These are phyloP conservation scores for Hypsopygia costalis DNA, from an alignment of 2,888 invertebrate species.

Conservation along the genomic window DNA sequence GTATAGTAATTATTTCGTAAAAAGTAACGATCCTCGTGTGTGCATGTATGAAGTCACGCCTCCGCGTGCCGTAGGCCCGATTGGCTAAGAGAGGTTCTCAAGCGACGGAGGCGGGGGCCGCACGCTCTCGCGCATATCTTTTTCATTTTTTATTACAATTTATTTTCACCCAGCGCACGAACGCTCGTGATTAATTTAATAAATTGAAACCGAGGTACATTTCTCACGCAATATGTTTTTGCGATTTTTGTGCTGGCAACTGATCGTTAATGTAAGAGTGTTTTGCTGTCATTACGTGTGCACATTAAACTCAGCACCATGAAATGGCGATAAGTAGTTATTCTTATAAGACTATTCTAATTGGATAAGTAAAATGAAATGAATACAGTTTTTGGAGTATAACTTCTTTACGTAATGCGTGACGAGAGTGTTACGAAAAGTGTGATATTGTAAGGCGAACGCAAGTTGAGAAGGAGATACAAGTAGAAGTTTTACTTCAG, in stretches of 20 bases:
- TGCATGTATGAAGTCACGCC: slow-evolving; percentile 34
- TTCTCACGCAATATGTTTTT: slow-evolving; percentile 61
- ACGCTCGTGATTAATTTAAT: slow-evolving; percentile 70
- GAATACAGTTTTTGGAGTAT: too few relatives aligned
- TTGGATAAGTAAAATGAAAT: not conserved
- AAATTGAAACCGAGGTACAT: slow-evolving; percentile 57
- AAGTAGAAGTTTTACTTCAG: too few relatives aligned
- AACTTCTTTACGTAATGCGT: too few relatives aligned
- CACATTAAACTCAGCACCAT: not conserved
- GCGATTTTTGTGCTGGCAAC: slow-evolving; percentile 31
- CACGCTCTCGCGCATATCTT: slow-evolving; percentile 31
- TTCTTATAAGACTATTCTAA: slow-evolving; percentile 1
- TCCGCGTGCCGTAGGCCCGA: slow-evolving; percentile 32
- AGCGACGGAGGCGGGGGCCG: slow-evolving; percentile 34
- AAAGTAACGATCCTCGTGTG: slow-evolving; percentile 40
- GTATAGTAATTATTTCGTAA: slow-evolving; percentile 48
- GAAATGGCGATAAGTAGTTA: not conserved
- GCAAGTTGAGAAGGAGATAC: too few relatives aligned
- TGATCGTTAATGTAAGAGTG: slow-evolving; percentile 4
- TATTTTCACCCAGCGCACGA: slow-evolving; percentile 49
- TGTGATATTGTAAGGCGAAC: too few relatives aligned
- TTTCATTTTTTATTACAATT: slow-evolving; percentile 41
- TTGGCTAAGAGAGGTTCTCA: slow-evolving; percentile 26
- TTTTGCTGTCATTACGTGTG: not conserved
- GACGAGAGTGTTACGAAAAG: too few relatives aligned